Evolutionary conservation across 2,888 invertebrate species (phyloP), one percentile per base, ranked within the genome.

Genomic region (Yponomeuta evonymella): DNA sequence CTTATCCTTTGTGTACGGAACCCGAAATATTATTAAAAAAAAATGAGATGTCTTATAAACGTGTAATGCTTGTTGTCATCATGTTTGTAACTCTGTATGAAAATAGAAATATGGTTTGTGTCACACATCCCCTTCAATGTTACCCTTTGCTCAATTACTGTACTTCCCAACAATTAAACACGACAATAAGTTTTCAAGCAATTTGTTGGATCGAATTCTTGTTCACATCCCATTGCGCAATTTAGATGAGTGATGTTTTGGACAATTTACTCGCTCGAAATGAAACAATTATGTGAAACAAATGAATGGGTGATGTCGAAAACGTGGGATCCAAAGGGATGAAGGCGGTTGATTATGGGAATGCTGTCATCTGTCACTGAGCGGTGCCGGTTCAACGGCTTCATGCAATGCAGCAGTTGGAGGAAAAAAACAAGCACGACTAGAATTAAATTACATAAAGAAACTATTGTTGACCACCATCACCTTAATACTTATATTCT

Each of bases 271-370:
- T 74, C 75, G 81, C 75, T 78, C 75, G 75, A 82, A 83, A 85
- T 85, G 82, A 87, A 90, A 89, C 86, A 86, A 89, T 89, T 88
- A 86, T 73, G 74, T 77, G 74, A 79, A 81, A 85, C 83, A 84
- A 86, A 85, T 85, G 78, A 81, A 82, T 71, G 71, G 8, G 43
- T 43, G 43, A 43, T 8, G 43, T 43, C 43, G 75, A 75, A 71
- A 79, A 77, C 87, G 86, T 89, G 89, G 87, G 86, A 88, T 78
- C 76, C 71, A 75, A 80, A 81, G 85, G 83, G 76, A 75, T 75
- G 72, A 71, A 6, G 72, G 75, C 73, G 71, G 82, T 80, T 88
- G 84, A 84, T 84, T 84, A 88, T 90, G 91, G 83, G 91, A 92
- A 90, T 75, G 65, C 70, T 81, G 84, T 91, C 91, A 91, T 91